Conservation (phyloP, 2,113 vertebrate species). For the Istiophorus platypterus region DNA sequence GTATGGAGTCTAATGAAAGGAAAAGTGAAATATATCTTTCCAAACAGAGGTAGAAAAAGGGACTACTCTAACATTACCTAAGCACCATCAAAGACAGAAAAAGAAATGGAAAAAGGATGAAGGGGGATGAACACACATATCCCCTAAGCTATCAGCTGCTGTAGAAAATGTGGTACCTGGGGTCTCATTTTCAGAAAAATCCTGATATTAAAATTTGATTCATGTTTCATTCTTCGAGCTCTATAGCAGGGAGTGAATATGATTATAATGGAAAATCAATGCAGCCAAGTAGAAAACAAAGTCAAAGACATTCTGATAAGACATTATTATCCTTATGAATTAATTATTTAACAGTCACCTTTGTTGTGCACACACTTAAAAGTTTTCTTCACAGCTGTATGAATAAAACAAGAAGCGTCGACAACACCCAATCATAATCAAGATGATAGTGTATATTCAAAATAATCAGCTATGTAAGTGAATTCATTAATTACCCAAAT, state of each 20-base stretch:
- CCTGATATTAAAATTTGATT: slow-evolving; percentile 59
- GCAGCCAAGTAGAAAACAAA: slow-evolving; percentile 32
- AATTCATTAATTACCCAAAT: slow-evolving; percentile 66
- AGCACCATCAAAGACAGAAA: slow-evolving; percentile 28
- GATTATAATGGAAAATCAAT: slow-evolving; percentile 32
- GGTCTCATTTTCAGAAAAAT: slow-evolving; percentile 46
- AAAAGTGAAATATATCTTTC: slow-evolving; percentile 37
- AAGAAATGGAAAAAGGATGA: slow-evolving; percentile 26
- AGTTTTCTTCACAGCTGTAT: slow-evolving; percentile 28
- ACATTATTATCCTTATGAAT: slow-evolving; percentile 34
- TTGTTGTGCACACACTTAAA: slow-evolving; percentile 10
- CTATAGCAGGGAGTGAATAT: slow-evolving; percentile 7
- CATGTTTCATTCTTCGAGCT: slow-evolving; percentile 34
- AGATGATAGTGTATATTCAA: slow-evolving; percentile 14
- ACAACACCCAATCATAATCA: slow-evolving; percentile 34
- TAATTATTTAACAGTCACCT: slow-evolving; percentile 40
- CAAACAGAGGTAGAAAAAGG: slow-evolving; percentile 28
- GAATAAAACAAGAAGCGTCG: slow-evolving; percentile 61
- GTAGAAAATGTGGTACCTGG: slow-evolving; percentile 49
- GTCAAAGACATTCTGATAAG: slow-evolving; percentile 33
- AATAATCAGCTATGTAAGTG: slow-evolving; percentile 50
- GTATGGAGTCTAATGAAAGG: slow-evolving; percentile 35
- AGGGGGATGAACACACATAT: slow-evolving; percentile 17
- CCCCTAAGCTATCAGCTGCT: slow-evolving; percentile 36
- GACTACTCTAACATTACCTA: background rate